Evolutionary conservation across 2,113 vertebrate species (phyloP).

Genomic region (Brachypteracias leptosomus): DNA sequence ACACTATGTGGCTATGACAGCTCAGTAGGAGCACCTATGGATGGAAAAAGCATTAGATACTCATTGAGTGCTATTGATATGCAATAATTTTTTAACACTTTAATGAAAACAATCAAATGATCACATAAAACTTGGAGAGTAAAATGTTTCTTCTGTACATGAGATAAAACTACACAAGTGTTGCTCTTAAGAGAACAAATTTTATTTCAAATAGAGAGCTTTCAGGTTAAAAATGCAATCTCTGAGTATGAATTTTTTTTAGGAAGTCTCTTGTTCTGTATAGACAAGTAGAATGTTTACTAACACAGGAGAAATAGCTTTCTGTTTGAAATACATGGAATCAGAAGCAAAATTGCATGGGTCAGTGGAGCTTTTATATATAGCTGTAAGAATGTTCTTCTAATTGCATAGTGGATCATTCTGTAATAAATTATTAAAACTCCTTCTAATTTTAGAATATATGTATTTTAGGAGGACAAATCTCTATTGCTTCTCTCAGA

Average conservation of each 20-base stretch:
- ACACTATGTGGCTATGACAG: background rate
- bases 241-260: background rate
- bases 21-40: background rate
- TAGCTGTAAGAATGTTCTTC: background rate
- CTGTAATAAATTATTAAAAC: background rate
- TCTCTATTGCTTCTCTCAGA: background rate
- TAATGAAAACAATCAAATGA: conserved; percentile 8
- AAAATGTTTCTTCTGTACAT: background rate
- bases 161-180: background rate
- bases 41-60: conserved; percentile 2
- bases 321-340: background rate
- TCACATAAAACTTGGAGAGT: background rate
- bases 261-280: background rate
- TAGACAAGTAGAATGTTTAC: background rate
- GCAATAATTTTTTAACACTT: background rate
- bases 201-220: background rate
- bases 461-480: background rate
- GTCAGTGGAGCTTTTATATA: background rate
- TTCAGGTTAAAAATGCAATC: background rate
- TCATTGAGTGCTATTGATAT: background rate
- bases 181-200: background rate
- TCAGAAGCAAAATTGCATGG: background rate
- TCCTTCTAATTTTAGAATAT: background rate
- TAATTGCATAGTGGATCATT: background rate
- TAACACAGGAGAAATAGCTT: background rate